A percentile compares a stretch with the other conserved stretches of the same genome.
phyloP scores from a whole-genome alignment of 2,888 invertebrate species.

The Hirudinaria manillensis region DNA sequence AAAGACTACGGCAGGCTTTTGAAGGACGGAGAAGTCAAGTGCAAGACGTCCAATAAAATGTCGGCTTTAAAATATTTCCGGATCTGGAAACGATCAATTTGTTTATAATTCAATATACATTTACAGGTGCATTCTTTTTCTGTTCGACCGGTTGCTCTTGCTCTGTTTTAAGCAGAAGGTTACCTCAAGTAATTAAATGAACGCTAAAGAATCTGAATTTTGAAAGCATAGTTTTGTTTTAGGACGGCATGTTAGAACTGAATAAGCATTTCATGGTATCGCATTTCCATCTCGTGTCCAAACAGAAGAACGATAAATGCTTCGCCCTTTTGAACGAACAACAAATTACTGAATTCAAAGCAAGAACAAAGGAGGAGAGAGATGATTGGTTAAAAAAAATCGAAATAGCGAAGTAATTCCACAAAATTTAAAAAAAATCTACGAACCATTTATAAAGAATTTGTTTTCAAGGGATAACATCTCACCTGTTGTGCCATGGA shows the following conservation, averaged over 20 bases:
- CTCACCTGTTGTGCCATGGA: background rate
- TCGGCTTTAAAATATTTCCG: background rate
- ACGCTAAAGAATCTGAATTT: background rate
- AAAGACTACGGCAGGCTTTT: conserved; percentile 10
- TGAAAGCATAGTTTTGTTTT: background rate
- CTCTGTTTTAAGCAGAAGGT: conserved; percentile 18
- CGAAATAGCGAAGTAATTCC: background rate
- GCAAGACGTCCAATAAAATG: background rate
- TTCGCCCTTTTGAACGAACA: background rate
- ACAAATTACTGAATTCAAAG: background rate
- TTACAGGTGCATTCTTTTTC: conserved; percentile 11
- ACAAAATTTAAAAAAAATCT: background rate
- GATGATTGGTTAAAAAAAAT: background rate
- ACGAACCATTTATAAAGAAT: background rate
- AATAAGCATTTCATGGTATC: background rate
- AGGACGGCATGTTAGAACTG: conserved; percentile 3
- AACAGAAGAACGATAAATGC: background rate
- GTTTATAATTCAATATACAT: background rate
- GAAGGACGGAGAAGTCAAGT: conserved; percentile 9
- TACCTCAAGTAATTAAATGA: background rate
- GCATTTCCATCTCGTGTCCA: background rate
- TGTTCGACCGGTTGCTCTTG: conserved; percentile 13
- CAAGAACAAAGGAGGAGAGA: background rate
- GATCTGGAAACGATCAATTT: background rate
- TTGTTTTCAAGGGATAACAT: background rate